Conservation (phyloP, 2,113 vertebrate species). For the Notothenia coriiceps region DNA sequence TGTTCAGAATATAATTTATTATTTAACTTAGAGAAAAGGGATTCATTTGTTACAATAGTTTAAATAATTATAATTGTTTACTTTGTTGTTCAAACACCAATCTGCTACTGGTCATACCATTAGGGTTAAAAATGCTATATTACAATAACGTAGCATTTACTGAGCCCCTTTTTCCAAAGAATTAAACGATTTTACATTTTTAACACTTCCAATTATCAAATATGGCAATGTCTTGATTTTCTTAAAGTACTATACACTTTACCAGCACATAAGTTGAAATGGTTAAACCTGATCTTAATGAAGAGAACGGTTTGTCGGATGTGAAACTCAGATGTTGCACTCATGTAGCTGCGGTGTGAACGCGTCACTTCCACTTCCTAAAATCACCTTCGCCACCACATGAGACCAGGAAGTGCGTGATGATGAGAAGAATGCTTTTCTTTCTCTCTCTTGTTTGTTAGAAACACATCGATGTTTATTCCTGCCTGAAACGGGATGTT, state of each 20-base stretch:
- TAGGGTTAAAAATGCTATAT: neutral
- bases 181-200: neutral
- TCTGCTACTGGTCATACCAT: neutral
- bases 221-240: neutral
- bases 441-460: constrained; percentile 49
- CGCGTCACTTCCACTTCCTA: constrained; percentile 42
- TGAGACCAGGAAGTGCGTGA: constrained; percentile 71
- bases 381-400: constrained; percentile 52
- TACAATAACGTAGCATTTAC: neutral
- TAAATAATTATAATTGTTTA: neutral
- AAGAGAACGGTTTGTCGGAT: neutral
- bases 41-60: too few relatives aligned
- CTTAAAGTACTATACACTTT: neutral
- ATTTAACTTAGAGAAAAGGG: too few relatives aligned
- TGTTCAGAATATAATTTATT: too few relatives aligned
- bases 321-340: neutral
- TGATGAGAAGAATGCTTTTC: constrained; percentile 61
- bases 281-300: neutral
- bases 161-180: neutral
- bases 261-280: neutral
- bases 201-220: neutral
- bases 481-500: constrained; percentile 82
- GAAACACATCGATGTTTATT: constrained; percentile 77
- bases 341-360: neutral
- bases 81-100: neutral